Percentiles rank a stretch among this genome's conserved stretches.
phyloP scores from a whole-genome alignment of 1,140 invertebrate species.

The Lordiphosa mommai region DNA sequence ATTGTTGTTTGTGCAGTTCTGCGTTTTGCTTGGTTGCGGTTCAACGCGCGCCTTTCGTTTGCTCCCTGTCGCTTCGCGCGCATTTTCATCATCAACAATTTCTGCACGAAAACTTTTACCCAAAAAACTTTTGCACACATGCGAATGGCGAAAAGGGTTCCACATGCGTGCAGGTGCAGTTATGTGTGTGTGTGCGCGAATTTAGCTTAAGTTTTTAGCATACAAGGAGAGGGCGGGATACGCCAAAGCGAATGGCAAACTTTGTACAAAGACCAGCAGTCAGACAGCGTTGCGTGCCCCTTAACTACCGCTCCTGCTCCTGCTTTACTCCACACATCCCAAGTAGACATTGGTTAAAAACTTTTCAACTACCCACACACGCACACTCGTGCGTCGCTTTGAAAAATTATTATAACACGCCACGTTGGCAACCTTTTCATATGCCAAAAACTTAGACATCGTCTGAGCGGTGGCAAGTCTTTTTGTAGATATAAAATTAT shows the following conservation, averaged over 20 bases:
- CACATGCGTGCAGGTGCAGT: conserved; percentile 71
- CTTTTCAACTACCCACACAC: conserved; percentile 59
- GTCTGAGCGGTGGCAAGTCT: not conserved
- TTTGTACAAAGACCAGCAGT: conserved; percentile 71
- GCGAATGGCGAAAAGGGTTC: conserved; percentile 64
- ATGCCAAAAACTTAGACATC: conserved; percentile 70
- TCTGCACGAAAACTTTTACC: conserved; percentile 55
- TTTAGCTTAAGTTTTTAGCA: conserved; percentile 77
- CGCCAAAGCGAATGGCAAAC: conserved; percentile 37
- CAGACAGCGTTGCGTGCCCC: conserved; percentile 71
- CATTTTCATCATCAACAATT: conserved; percentile 73
- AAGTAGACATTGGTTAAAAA: conserved; percentile 77
- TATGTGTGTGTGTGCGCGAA: conserved; percentile 39
- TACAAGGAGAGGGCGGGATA: conserved; percentile 24
- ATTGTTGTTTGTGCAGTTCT: conserved; percentile 55
- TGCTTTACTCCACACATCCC: conserved; percentile 3
- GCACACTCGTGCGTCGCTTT: conserved; percentile 44
- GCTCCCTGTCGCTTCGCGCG: conserved; percentile 23
- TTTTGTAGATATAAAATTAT: conserved; percentile 74
- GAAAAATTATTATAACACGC: conserved; percentile 77
- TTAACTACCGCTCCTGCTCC: conserved; percentile 20
- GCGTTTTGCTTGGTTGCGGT: conserved; percentile 64
- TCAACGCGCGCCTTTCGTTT: conserved; percentile 41
- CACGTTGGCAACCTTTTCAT: conserved; percentile 77
- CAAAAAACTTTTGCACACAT: conserved; percentile 62